Evolutionary conservation across 1,140 invertebrate species (phyloP).

Genomic region (Ceratina calcarata): DNA sequence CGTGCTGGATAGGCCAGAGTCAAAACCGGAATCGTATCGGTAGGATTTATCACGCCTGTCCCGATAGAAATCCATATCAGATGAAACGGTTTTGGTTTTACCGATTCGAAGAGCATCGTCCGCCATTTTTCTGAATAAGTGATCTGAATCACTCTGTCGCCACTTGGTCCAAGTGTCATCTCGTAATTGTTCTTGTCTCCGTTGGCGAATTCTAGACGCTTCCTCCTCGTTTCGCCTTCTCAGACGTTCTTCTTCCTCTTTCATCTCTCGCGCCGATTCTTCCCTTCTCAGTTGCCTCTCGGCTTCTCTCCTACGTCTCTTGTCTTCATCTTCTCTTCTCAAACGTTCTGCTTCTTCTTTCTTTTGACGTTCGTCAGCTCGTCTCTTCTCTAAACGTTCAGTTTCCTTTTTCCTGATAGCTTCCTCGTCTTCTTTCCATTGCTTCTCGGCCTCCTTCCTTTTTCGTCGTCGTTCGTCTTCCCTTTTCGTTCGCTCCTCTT

Average conservation of each 20-base stretch:
- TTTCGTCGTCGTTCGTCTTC: conserved; percentile 33
- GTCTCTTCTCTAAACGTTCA: conserved; percentile 47
- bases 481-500: conserved; percentile 27
- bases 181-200: conserved; percentile 54
- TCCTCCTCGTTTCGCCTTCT: conserved; percentile 53
- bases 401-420: conserved; percentile 27
- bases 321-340: conserved; percentile 45
- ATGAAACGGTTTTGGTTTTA: conserved; percentile 10
- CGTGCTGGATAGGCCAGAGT: conserved; percentile 33
- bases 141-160: conserved; percentile 50
- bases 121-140: conserved; percentile 28
- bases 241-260: conserved; percentile 54
- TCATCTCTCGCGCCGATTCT: conserved; percentile 44
- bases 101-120: conserved; percentile 11
- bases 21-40: conserved; percentile 32
- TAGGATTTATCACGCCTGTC: conserved; percentile 29
- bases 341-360: conserved; percentile 36
- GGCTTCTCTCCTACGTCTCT: conserved; percentile 25
- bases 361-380: conserved; percentile 30
- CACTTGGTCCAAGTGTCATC: conserved; percentile 54
- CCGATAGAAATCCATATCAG: conserved; percentile 17
- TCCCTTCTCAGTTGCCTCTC: conserved; percentile 58
- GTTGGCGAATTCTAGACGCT: conserved; percentile 24
- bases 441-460: conserved; percentile 34
- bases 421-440: conserved; percentile 43